A percentile compares a stretch with the other conserved stretches of the same genome.
Evolutionary conservation across 2,888 invertebrate genomes (phyloP).

Genomic region (Caenorhabditis sp.): DNA sequence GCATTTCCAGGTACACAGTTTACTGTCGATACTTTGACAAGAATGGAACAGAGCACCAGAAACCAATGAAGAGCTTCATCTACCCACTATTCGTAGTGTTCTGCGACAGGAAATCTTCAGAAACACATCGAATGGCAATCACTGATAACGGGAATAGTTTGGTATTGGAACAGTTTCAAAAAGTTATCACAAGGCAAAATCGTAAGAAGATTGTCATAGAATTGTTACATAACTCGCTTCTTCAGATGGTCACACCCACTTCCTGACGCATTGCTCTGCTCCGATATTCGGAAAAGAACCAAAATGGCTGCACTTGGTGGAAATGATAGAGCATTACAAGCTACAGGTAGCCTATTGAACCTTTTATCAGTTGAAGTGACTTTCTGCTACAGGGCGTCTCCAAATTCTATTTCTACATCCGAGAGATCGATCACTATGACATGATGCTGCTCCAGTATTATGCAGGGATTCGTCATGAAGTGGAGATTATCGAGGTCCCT

Average conservation of each 20-base stretch:
- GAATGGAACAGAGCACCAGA: slow-evolving; percentile 34
- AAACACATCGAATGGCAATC: slow-evolving; percentile 28
- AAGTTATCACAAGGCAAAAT: slow-evolving; percentile 13
- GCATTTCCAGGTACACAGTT: slow-evolving; percentile 24
- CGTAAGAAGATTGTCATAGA: too few species aligned
- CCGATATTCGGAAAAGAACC: slow-evolving; percentile 54
- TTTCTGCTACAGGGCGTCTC: slow-evolving; percentile 25
- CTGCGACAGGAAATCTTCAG: slow-evolving; percentile 27
- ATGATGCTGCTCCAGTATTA: slow-evolving; percentile 24
- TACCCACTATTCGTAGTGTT: slow-evolving; percentile 44
- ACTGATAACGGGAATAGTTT: slow-evolving; percentile 15
- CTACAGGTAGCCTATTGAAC: slow-evolving; percentile 16
- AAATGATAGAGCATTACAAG: slow-evolving; percentile 56
- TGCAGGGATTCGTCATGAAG: slow-evolving; percentile 15
- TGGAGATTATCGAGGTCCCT: slow-evolving; percentile 38
- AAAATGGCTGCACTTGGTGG: slow-evolving; percentile 48
- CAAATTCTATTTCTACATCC: slow-evolving; percentile 43
- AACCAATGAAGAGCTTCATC: slow-evolving; percentile 37
- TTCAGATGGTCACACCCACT: slow-evolving; percentile 14
- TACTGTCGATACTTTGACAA: slow-evolving; percentile 45
- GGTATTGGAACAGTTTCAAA: slow-evolving; percentile 37
- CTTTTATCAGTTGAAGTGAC: background rate
- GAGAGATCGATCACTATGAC: slow-evolving; percentile 44
- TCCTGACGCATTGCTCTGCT: slow-evolving; percentile 41
- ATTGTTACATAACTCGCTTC: too few species aligned